phyloP scores from a whole-genome alignment of 2,113 vertebrate genomes.

The Strix aluco region DNA sequence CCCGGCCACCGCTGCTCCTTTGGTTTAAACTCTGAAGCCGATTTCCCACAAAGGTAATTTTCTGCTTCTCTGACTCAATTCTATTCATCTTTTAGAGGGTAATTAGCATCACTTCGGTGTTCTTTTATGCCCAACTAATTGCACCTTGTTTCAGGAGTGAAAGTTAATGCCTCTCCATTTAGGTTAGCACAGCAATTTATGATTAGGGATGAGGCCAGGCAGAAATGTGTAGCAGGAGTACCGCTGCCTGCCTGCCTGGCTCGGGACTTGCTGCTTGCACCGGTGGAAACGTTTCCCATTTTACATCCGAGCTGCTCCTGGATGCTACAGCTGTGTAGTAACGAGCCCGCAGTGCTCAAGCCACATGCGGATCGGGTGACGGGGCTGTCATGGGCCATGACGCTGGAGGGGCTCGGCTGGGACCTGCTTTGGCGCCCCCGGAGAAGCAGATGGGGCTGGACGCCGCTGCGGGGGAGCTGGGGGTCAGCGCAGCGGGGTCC shows the following conservation, averaged over 20 bases:
- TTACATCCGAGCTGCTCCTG: not conserved
- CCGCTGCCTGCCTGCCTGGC: not conserved
- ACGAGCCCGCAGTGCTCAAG: not conserved
- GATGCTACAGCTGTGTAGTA: not conserved
- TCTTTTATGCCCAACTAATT: conserved; percentile 74
- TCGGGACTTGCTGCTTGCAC: not conserved
- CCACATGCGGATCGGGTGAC: not conserved
- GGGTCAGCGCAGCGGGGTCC: not conserved
- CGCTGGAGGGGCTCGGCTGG: not conserved
- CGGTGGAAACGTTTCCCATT: not conserved
- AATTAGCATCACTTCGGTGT: conserved; percentile 73
- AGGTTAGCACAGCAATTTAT: conserved; percentile 54
- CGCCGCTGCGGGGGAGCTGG: not conserved
- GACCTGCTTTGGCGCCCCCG: not conserved
- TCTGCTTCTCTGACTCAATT: conserved; percentile 76
- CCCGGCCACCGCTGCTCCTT: not conserved
- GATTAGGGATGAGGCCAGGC: conserved; percentile 58
- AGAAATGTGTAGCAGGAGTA: conserved; percentile 32
- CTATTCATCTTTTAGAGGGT: conserved; percentile 68
- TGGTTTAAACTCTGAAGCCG: conserved; percentile 40
- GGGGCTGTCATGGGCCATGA: not conserved
- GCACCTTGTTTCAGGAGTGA: conserved; percentile 72
- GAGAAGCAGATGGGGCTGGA: not conserved
- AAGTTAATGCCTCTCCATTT: conserved; percentile 66
- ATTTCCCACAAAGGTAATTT: conserved; percentile 76